Evolutionary conservation across 2,888 invertebrate genomes (phyloP), one percentile per base, ranked within the genome.

Genomic region (Oxycera nigricornis): DNA sequence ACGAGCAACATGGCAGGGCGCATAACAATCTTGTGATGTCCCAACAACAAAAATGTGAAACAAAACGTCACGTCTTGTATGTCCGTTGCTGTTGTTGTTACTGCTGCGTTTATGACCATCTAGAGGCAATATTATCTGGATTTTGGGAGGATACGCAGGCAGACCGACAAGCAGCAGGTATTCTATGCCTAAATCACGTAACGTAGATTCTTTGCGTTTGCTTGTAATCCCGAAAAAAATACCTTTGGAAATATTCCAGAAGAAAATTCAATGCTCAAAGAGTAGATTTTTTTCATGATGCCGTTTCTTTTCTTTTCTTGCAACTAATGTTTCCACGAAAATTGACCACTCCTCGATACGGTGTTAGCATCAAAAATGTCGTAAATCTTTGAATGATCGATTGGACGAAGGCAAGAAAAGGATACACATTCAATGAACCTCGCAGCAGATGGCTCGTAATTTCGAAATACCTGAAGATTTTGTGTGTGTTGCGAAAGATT

Each of bases 361-460:
- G n/a, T n/a, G n/a, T n/a, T n/a, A n/a, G n/a, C n/a, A n/a, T n/a
- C n/a, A n/a, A n/a, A n/a, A n/a, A n/a, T n/a, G 50, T 70, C 70
- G 35, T 70, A 70, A 70, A 70, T 70, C 70, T 70, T 35, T n/a
- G 52, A 55, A 31, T 30, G 70, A 70, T 52, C 52, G 70, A 70
- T 70, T 52, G 67, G 26, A 46, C 30, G 17, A 20, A 20, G 24
- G 6, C 22, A 22, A 55, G 17, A 20, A 46, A 46, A 46, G 46
- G 46, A 46, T 46, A 22, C 17, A 4, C 55, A 22, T n/a, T 11
- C 22, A 55, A 22, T 22, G 24, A 55, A 55, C 9, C 20, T 11
- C 24, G 62, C 17, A 68, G 68, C 70, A 70, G 70, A 70, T 70
- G 70, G 70, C 35, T 55, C n/a, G 39, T 7, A 28, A 46, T 9